A percentile compares a stretch with the other conserved stretches of the same genome.
These are phyloP conservation scores for Myotis pilosus DNA, from an alignment of 2,797 vertebrate species.

Conservation along the genomic window DNA sequence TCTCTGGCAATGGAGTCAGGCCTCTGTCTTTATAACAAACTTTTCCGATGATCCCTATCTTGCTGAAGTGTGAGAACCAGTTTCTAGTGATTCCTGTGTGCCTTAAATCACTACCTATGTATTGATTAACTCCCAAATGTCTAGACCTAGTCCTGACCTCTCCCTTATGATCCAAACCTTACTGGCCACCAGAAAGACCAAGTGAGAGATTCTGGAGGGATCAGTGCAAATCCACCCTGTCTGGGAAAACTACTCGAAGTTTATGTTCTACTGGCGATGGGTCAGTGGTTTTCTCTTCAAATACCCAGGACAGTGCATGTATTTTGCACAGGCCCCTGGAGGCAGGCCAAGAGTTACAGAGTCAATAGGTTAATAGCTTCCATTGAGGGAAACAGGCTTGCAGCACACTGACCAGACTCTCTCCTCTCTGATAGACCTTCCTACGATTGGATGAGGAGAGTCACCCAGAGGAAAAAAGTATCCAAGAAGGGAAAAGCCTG, in stretches of 20 bases:
- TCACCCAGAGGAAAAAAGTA: slow-evolving; percentile 95
- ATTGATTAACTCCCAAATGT: not conserved
- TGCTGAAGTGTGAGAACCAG: not conserved
- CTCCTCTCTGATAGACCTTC: slow-evolving; percentile 89
- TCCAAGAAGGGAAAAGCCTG: slow-evolving; percentile 98
- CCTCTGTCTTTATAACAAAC: not conserved
- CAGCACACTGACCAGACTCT: slow-evolving; percentile 46
- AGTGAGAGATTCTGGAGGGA: slow-evolving; percentile 29
- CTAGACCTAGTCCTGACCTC: not conserved
- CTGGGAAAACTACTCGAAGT: slow-evolving; percentile 48
- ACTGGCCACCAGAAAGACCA: not conserved
- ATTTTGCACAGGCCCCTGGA: slow-evolving; percentile 43
- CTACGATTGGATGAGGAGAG: slow-evolving; percentile 98
- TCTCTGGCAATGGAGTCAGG: not conserved
- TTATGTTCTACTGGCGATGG: slow-evolving; percentile 53
- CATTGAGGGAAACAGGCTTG: slow-evolving; percentile 39
- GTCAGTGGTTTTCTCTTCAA: slow-evolving; percentile 55
- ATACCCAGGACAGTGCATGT: not conserved
- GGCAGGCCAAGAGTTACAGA: slow-evolving; percentile 41
- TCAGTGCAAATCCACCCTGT: slow-evolving; percentile 29
- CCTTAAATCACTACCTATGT: slow-evolving; percentile 22
- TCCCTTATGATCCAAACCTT: slow-evolving; percentile 22
- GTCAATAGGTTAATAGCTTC: slow-evolving; percentile 63
- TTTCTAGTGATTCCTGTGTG: not conserved
- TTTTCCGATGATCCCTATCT: slow-evolving; percentile 37